Base-by-base conservation (phyloP, 2,888 invertebrate species). In the Reticulitermes lucifugus region DNA sequence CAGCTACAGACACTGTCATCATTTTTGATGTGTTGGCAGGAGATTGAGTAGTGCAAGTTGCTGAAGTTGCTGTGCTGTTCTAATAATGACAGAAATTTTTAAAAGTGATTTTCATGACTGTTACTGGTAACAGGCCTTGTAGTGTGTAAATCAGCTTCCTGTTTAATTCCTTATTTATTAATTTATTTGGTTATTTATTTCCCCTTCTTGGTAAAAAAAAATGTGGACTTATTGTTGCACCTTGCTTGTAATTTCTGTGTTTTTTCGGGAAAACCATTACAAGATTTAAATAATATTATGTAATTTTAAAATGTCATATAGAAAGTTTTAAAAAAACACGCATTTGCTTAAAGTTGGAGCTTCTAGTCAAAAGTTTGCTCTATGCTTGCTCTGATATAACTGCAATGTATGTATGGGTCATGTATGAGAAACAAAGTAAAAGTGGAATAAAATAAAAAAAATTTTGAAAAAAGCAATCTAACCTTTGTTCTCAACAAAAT, bases 341-440 rank as follows among this genome's bases (percentile, higher is more conserved):
- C 83, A 85, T 85, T 86, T 86, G 86, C 86, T 87, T 87, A 81
- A 70, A 84, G 83, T 86, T 86, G 85, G 85, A 87, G 87, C 87
- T 87, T 87, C 87, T 87, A 87, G 87, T 87, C 87, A 87, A 83
- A 86, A 87, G 83, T 83, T 86, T 84, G 85, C 87, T 87, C 87
- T 86, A 83, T 86, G 87, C 87, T 87, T 87, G 86, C 85, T 87
- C 84, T 86, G 85, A 86, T 86, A 86, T 80, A 82, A 85, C 85
- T 86, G 84, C 84, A 86, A 83, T 86, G 87, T 87, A 88, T 91
- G 92, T 91, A 91, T 91, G 92, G 91, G 91, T 91, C 91, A 91
- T 91, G 91, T 91, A 91, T 91, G 92, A 91, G 91, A 91, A 89
- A 89, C 89, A 88, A 89, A 89, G 90, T 88, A 89, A 90, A 90